Conservation (phyloP, 2,888 invertebrate species). For the Aphrophora alni region DNA sequence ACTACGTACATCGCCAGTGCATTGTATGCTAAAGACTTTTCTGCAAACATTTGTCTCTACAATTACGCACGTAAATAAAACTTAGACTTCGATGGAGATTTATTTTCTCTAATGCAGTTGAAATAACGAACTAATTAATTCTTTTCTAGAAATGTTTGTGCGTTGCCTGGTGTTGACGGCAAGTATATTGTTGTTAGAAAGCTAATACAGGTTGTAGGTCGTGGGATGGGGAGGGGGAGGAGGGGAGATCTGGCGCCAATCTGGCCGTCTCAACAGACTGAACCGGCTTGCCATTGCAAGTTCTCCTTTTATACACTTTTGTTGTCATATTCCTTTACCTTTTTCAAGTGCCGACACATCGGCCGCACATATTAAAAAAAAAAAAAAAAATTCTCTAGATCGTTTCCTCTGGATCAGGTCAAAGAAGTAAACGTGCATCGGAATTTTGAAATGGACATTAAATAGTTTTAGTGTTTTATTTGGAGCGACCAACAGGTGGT, state of each 20-base stretch:
- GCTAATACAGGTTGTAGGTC: constrained; percentile 9
- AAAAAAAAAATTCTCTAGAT: too few species aligned
- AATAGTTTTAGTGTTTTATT: neutral
- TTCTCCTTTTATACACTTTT: neutral
- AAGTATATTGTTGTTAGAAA: neutral
- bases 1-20: neutral
- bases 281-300: neutral
- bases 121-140: neutral
- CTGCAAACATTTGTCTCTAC: neutral
- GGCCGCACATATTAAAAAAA: neutral
- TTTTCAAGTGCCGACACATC: neutral
- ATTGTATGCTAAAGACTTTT: constrained; percentile 5
- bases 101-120: too few species aligned
- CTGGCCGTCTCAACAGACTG: constrained; percentile 2
- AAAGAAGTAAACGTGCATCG: neutral
- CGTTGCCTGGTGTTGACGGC: neutral
- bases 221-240: neutral
- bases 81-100: neutral
- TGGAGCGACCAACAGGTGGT: neutral
- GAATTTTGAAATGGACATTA: neutral
- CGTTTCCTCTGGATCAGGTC: neutral
- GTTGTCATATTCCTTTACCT: neutral
- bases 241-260: neutral
- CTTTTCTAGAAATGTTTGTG: neutral
- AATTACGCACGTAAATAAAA: neutral